Evolutionary conservation across 35 echinoderm and acorn worm species (phyloP).

Genomic region (Ptychodera flava): DNA sequence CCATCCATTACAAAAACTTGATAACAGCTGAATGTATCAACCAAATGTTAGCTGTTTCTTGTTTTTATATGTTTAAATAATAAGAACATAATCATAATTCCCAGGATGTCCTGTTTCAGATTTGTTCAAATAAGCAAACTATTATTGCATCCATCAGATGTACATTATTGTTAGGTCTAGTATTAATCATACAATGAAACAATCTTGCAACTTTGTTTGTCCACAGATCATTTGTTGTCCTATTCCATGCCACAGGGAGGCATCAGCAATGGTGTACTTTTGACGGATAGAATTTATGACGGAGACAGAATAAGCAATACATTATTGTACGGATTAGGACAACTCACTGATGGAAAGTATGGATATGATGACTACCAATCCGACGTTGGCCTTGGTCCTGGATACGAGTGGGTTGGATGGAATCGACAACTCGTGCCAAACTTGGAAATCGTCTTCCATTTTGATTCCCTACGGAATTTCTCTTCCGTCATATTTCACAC

Average conservation of each 20-base stretch:
- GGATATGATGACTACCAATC: constrained; percentile 66
- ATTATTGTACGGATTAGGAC: constrained; percentile 56
- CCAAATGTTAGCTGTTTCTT: too few relatives aligned
- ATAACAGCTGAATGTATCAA: too few relatives aligned
- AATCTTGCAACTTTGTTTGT: too few relatives aligned
- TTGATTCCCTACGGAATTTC: constrained; percentile 82
- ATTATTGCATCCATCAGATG: too few relatives aligned
- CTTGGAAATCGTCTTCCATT: constrained; percentile 53
- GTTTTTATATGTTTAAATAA: too few relatives aligned
- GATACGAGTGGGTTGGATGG: constrained; percentile 94
- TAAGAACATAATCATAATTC: too few relatives aligned
- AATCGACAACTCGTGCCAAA: constrained; percentile 49
- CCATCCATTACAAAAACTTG: too few relatives aligned
- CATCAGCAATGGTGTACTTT: constrained; percentile 25
- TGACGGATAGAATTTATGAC: constrained; percentile 77
- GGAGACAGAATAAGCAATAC: constrained; percentile 24
- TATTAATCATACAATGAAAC: too few relatives aligned
- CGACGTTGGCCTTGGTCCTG: constrained; percentile 37
- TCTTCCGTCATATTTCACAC: constrained; percentile 53
- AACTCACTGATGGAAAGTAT: constrained; percentile 78
- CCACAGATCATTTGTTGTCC: constrained; percentile 71
- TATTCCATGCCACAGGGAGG: constrained; percentile 65
- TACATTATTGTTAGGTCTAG: too few relatives aligned
- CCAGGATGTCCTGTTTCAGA: too few relatives aligned
- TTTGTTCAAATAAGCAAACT: too few relatives aligned